Percentiles rank a stretch among this genome's conserved stretches.
These are phyloP conservation scores for Neogobius melanostomus DNA, from an alignment of 2,113 vertebrate species.

Conservation along the genomic window DNA sequence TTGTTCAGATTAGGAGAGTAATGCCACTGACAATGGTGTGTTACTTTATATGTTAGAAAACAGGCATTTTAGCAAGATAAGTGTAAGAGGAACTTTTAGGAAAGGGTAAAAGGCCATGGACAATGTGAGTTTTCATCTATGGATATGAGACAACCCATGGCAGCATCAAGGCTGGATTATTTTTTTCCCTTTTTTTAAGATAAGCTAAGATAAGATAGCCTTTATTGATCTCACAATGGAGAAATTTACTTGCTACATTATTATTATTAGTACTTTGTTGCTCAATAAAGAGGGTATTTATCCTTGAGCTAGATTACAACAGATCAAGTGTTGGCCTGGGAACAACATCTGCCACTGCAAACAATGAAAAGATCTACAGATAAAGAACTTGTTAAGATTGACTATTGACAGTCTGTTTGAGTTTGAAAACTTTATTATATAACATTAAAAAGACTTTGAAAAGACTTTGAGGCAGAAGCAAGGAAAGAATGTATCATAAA, in stretches of 20 bases:
- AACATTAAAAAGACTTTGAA: slow-evolving; percentile 16
- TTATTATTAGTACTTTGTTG: background rate
- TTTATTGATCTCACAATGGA: too few species aligned
- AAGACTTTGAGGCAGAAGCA: slow-evolving; percentile 18
- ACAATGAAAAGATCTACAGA: background rate
- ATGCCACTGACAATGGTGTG: background rate
- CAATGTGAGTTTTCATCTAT: background rate
- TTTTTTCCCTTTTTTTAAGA: too few species aligned
- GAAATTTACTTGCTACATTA: too few species aligned
- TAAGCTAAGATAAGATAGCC: too few species aligned
- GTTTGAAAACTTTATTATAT: slow-evolving; percentile 53
- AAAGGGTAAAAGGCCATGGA: background rate
- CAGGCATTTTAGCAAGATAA: background rate
- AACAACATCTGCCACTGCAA: background rate
- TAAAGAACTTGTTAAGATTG: background rate
- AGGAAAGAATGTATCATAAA: slow-evolving; percentile 16
- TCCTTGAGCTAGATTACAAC: background rate
- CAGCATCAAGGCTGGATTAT: too few species aligned
- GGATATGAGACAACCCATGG: too few species aligned
- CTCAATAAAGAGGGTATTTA: background rate
- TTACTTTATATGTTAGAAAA: background rate
- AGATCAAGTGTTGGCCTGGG: background rate
- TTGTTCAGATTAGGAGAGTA: background rate
- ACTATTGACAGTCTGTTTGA: slow-evolving; percentile 46
- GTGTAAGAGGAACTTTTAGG: background rate